Evolutionary conservation across 2,113 vertebrate genomes (phyloP), one percentile per base, ranked within the genome.

Genomic region (Heterochromis multidens): DNA sequence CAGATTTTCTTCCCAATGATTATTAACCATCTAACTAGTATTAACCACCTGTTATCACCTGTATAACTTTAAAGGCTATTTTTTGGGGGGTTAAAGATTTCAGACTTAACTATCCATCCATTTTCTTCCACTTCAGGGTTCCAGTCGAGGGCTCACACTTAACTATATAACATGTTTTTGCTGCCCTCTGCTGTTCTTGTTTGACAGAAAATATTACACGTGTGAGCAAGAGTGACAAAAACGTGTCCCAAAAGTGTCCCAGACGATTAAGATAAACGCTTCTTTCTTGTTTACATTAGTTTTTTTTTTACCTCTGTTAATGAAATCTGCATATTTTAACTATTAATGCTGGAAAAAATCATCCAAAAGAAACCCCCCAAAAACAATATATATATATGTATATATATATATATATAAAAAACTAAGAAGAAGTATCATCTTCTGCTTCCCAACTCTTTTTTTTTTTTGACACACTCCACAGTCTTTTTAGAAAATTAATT

Each of bases 141-240:
- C 65, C 23, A 46, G 19, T 70, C 46, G 40, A 70, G 27, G 19
- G 65, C 46, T 70, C 37, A 70, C 23, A 31, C 40, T 27, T 57
- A n/a, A 16, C 10, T 9, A 5, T 3, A 1, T 4, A 7, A 25
- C 27, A 6, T 16, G 23, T 43, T 29, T 80, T 56, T 40, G 46
- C 83, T 84, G 91, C 89, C 88, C 88, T 78, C 91, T 87, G 61
- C 83, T 91, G 84, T 80, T 83, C 46, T 14, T 67, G 1, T 4
- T 21, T 57, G 6, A 82, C 54, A 60, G n/a, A 85, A 65, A 54
- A 19, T 58, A 56, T 54, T 46, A 52, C 11, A 14, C 16, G 33
- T 25, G 29, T 13, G 43, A 67, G 49, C 49, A 25, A 54, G 13
- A 65, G 19, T 19, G 25, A 74, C n/a, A 23, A 33, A 33, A 74